Base-by-base conservation (phyloP, 2,888 invertebrate species). In the Andrena flavipes region DNA sequence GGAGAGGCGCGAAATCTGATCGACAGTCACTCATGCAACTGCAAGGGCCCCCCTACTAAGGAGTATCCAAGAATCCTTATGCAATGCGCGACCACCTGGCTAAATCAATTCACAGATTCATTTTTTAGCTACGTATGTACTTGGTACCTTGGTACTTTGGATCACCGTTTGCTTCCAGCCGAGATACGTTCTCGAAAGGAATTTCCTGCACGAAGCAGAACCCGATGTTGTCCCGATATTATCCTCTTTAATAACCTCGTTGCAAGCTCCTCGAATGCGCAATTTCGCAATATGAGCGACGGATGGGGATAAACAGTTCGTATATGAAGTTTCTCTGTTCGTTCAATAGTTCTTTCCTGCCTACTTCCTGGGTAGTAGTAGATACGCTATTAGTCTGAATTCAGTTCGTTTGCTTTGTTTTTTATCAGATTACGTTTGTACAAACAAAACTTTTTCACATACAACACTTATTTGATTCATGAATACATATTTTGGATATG, bases 201-300 rank as follows among this genome's bases (percentile, higher is more conserved):
- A 54, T 59, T 49, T 76, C 76, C n/a, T n/a, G 59, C 56, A 20
- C 7, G 33, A 49, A 16, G 26, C 16, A 23, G 51, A 60, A 49
- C 60, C 65, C 69, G 48, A 60, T 59, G 23, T 60, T 75, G 65
- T 67, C 30, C 5, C 65, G 76, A 77, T 80, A 67, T 71, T 54
- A 80, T 77, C 77, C 78, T 20, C 65, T 80, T 77, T 79, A 79
- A 81, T 69, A 69, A 64, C 73, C 56, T n/a, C 54, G 51, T 56
- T 23, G 29, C 59, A 33, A 49, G 56, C 67, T 33, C 20, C 68
- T 81, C 49, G 30, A 79, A 73, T 60, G 30, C 69, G 79, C 79
- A 79, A 81, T 81, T 60, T 79, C 59, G 64, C 68, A 59, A 73
- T 69, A 81, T 69, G 69, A 78, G 33, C 26, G 51, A 35, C 56